Evolutionary conservation across 2,797 vertebrate species (phyloP), one percentile per base, ranked within the genome.

Genomic region (Sciurus carolinensis): DNA sequence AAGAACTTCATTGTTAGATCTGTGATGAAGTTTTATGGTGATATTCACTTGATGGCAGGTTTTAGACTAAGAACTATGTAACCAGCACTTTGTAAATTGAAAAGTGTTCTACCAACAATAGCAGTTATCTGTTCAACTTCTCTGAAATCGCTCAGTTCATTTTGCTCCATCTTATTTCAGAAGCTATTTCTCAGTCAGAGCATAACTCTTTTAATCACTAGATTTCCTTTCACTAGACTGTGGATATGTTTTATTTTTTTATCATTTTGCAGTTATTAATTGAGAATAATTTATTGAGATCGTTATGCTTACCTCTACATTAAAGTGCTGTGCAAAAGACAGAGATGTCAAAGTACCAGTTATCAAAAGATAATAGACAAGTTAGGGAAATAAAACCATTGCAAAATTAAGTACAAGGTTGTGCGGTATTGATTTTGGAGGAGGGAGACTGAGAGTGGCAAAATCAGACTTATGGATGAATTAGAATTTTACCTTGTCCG

Each of bases 51-150:
- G 7, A 3, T 12, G 6, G 3, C 64, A 4, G 10, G 6, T 72
- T 95, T 87, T 72, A 72, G 7, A 9, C n/a, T 96, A 95, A 92
- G 86, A 95, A 90, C 85, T 91, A 5, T 73, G 6, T 59, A 59
- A 9, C 18, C 72, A 47, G 30, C 81, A 17, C 33, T 96, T 95
- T 90, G 52, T 89, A 91, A 79, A 42, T 69, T 75, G 28, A 30
- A 76, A 95, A 76, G 13, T 47, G 9, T 54, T 76, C 3, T 47
- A 10, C 10, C 69, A 71, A 57, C n/a, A 50, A 72, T 82, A 83
- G 26, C 12, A 1, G 28, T 44, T 87, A 75, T 47, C 7, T 62
- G 24, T 47, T 82, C 33, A 76, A n/a, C 42, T 87, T 95, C 15
- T 28, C 59, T 79, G 33, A 95, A 96, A 89, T 30, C 7, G 33